Evolutionary conservation across 2,113 vertebrate genomes (phyloP).

Genomic region (Empidonax alnorum): DNA sequence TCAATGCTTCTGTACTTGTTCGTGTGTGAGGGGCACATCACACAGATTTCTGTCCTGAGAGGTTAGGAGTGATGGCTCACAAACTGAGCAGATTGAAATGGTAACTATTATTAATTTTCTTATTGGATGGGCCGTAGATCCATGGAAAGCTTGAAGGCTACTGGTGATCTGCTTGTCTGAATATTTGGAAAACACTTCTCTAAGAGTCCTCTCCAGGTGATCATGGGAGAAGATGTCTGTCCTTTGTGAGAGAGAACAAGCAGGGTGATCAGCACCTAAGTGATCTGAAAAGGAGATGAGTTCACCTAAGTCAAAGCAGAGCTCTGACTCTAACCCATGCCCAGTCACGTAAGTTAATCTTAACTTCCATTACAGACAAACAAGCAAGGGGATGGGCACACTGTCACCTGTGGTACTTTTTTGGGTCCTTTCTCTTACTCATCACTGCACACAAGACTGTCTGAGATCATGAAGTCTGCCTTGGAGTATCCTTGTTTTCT

Average conservation of each 20-base stretch:
- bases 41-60: neutral
- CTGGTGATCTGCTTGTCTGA: neutral
- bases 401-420: neutral
- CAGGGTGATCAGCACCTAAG: neutral
- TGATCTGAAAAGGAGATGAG: neutral
- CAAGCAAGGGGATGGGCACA: neutral
- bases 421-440: neutral
- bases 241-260: neutral
- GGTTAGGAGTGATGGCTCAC: neutral
- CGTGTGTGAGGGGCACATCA: neutral
- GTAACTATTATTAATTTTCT: neutral
- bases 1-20: neutral
- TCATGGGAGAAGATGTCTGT: neutral
- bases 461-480: neutral
- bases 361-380: neutral
- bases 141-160: neutral
- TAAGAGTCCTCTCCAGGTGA: neutral
- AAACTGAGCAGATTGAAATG: neutral
- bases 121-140: neutral
- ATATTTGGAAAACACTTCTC: neutral
- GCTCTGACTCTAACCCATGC: neutral
- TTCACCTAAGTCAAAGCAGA: neutral
- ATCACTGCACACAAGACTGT: neutral
- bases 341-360: neutral
- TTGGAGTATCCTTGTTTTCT: neutral